Percentiles rank a stretch among this genome's conserved stretches.
These are phyloP conservation scores for Oreocharis arfaki DNA, from an alignment of 2,113 vertebrate genomes.

Conservation along the genomic window DNA sequence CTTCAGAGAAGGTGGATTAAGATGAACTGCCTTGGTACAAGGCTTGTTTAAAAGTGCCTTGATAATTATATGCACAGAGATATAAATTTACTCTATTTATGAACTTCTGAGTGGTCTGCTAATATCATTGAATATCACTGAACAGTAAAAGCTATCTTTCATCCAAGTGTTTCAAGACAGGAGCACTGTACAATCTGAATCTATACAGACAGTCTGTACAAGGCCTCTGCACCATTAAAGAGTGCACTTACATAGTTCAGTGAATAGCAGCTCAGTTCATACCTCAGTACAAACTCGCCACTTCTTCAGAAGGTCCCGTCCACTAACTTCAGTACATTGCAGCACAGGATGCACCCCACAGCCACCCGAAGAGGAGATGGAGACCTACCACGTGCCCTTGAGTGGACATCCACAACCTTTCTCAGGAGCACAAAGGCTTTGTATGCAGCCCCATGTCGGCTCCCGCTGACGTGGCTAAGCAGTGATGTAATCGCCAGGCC, in stretches of 20 bases:
- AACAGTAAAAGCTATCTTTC: background rate
- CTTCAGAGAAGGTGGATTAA: background rate
- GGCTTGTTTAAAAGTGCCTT: background rate
- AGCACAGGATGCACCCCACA: background rate
- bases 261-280: accelerated
- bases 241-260: background rate
- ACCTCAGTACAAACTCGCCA: background rate
- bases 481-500: background rate
- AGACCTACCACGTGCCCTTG: background rate
- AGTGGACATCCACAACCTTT: background rate
- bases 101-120: background rate
- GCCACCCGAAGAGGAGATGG: background rate
- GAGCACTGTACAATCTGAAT: background rate
- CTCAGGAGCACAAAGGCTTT: background rate
- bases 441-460: background rate
- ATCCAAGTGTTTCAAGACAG: background rate
- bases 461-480: background rate
- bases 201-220: background rate
- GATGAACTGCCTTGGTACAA: background rate
- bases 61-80: background rate
- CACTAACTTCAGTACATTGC: background rate
- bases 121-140: background rate
- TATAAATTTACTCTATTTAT: background rate
- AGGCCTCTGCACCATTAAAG: background rate
- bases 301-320: background rate